Evolutionary conservation across 2,797 vertebrate genomes (phyloP).

Genomic region (Chaunax sp.): DNA sequence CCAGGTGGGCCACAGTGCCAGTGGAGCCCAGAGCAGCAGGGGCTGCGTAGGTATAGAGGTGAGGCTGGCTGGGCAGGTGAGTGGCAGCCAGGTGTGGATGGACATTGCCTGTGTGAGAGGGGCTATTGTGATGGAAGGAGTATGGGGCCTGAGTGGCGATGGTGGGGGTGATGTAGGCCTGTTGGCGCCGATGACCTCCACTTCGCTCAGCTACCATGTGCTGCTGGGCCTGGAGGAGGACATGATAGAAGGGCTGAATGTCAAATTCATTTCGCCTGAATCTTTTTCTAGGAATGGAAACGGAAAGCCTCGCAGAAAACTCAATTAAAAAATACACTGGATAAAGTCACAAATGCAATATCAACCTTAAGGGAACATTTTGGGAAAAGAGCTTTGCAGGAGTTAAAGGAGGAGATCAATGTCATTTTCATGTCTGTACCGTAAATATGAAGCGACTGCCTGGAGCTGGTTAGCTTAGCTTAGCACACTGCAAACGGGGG

Average conservation of each 20-base stretch:
- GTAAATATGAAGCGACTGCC: neutral
- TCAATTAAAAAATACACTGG: neutral
- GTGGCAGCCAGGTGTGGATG: constrained; percentile 93
- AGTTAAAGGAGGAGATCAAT: neutral
- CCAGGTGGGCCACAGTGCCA: constrained; percentile 95
- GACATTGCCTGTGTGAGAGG: constrained; percentile 90
- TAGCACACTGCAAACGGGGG: neutral
- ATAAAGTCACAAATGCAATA: neutral
- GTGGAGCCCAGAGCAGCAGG: constrained; percentile 93
- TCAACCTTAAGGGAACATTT: neutral
- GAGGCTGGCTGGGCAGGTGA: constrained; percentile 93
- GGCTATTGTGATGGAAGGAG: constrained; percentile 96
- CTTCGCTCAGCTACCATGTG: constrained; percentile 91
- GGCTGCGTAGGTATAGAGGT: constrained; percentile 96
- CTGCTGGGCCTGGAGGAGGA: constrained; percentile 89
- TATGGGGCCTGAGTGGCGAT: constrained; percentile 95
- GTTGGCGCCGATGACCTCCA: constrained; percentile 92
- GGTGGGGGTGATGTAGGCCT: constrained; percentile 97
- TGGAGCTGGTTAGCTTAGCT: neutral
- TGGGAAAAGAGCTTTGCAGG: neutral
- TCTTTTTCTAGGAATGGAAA: neutral
- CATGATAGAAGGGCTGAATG: neutral
- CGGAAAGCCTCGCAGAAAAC: neutral
- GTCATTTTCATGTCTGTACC: neutral
- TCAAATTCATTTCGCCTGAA: neutral